Conservation (phyloP, 2,888 invertebrate genomes). For the Spodoptera picta region DNA sequence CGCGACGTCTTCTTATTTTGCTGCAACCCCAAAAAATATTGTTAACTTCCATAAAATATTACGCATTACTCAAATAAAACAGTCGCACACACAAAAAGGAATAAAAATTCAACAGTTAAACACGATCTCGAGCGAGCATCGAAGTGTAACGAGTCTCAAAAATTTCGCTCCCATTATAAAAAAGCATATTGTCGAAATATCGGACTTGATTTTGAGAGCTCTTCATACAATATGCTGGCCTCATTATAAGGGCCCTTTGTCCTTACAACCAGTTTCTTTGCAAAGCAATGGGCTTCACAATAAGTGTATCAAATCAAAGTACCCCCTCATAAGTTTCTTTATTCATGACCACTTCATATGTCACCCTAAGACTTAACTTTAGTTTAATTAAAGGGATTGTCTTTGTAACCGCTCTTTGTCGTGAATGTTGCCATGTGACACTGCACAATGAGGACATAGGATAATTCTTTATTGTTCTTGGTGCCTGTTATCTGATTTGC, state of each 20-base stretch:
- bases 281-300: conserved; percentile 72
- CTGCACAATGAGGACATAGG: conserved; percentile 5
- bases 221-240: conserved; percentile 86
- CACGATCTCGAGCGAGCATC: conserved; percentile 55
- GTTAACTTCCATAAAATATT: not conserved
- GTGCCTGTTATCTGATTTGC: too few species aligned
- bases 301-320: conserved; percentile 87
- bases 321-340: conserved; percentile 80
- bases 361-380: conserved; percentile 77
- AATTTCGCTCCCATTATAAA: conserved; percentile 75
- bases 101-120: conserved; percentile 55
- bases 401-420: conserved; percentile 53
- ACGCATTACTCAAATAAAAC: conserved; percentile 24
- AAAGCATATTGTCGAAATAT: conserved; percentile 82
- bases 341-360: conserved; percentile 81
- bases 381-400: conserved; percentile 78
- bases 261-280: conserved; percentile 87
- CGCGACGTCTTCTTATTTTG: too few species aligned
- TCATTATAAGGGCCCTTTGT: conserved; percentile 88
- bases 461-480: conserved; percentile 2
- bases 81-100: conserved; percentile 35
- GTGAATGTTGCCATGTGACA: conserved; percentile 23
- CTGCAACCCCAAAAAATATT: too few species aligned
- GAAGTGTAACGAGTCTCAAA: conserved; percentile 61
- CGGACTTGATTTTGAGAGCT: conserved; percentile 79